These are phyloP conservation scores for Poecile montanus DNA, from an alignment of 2,797 vertebrate species.

Conservation along the genomic window DNA sequence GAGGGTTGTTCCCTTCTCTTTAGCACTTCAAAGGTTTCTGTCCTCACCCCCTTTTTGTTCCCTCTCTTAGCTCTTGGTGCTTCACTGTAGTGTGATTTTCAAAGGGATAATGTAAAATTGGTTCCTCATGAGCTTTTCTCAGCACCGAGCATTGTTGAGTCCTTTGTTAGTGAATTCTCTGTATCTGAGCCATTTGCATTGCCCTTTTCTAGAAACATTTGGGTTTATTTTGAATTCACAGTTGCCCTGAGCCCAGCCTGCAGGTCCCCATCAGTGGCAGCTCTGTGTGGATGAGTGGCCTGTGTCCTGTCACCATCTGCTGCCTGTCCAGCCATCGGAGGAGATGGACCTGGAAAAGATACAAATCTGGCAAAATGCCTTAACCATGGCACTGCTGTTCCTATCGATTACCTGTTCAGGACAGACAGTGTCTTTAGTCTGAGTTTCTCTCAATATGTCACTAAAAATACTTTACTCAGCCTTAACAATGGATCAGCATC, in stretches of 20 bases:
- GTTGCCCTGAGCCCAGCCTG: background rate
- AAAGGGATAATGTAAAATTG: background rate
- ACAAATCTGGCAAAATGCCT: background rate
- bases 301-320: background rate
- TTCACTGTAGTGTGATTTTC: background rate
- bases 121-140: background rate
- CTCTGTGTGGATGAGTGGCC: fast-evolving
- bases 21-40: background rate
- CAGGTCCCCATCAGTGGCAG: background rate
- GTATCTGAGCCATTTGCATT: background rate
- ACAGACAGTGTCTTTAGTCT: background rate
- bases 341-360: background rate
- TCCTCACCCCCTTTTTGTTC: background rate
- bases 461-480: background rate
- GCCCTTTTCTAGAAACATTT: background rate
- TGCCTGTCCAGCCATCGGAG: fast-evolving
- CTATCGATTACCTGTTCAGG: fast-evolving
- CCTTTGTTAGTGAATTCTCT: background rate
- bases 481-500: background rate
- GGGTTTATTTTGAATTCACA: background rate
- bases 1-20: background rate
- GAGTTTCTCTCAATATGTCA: background rate
- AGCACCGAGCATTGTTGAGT: background rate
- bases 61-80: background rate
- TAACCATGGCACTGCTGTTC: fast-evolving